Conservation (phyloP, 1,140 invertebrate species). For the Drosophila mayri region DNA sequence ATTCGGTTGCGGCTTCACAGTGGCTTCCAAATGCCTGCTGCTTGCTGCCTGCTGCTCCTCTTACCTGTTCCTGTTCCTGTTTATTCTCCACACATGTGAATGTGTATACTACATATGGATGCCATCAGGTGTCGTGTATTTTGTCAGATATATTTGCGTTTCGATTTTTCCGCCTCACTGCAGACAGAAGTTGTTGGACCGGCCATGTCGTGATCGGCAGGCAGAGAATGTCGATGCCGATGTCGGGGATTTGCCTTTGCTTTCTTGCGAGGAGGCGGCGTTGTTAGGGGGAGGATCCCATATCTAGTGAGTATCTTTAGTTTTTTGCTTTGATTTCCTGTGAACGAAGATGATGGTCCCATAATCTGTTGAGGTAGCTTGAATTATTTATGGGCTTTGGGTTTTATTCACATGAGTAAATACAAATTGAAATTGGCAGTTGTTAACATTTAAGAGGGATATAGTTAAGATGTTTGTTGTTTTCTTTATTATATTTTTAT, state of each 20-base stretch:
- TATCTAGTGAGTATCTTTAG: conserved; percentile 24
- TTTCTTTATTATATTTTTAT: neutral
- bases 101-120: conserved; percentile 10
- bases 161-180: conserved; percentile 59
- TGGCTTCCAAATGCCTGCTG: conserved; percentile 17
- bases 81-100: conserved; percentile 12
- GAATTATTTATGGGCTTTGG: neutral
- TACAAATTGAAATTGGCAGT: conserved; percentile 12
- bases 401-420: conserved; percentile 17
- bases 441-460: neutral
- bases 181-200: conserved; percentile 55
- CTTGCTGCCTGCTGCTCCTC: conserved; percentile 17
- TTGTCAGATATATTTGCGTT: conserved; percentile 80
- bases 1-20: conserved; percentile 44
- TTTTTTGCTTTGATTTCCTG: conserved; percentile 41
- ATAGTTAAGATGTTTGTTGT: neutral
- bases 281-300: conserved; percentile 44
- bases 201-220: conserved; percentile 45
- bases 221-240: conserved; percentile 28
- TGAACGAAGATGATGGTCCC: conserved; percentile 38
- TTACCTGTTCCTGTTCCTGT: conserved; percentile 40
- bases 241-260: conserved; percentile 23
- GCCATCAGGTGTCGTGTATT: conserved; percentile 80
- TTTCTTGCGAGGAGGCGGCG: conserved; percentile 2
- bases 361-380: conserved; percentile 13